phyloP scores from a whole-genome alignment of 2,797 vertebrate genomes.

The Clarias laeviceps region DNA sequence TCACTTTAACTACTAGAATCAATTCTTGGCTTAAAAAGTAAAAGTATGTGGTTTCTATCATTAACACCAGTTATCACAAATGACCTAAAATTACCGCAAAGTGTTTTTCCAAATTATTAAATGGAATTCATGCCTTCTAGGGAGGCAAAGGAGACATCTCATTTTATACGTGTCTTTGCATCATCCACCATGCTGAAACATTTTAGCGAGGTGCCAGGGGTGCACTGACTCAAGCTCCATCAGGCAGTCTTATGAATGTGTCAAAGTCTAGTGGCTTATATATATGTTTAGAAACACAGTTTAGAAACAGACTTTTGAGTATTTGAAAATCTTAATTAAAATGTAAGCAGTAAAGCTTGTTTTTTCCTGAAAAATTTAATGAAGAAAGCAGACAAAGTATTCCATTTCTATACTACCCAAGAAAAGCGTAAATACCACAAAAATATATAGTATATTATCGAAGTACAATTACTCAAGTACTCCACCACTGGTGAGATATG shows the following conservation, averaged over 20 bases:
- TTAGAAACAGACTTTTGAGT: not conserved
- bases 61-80: not conserved
- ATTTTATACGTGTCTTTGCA: not conserved
- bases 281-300: not conserved
- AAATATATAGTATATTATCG: not conserved
- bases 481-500: not conserved
- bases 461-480: not conserved
- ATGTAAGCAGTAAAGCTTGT: not conserved
- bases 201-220: not conserved
- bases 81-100: not conserved
- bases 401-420: not conserved
- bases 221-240: not conserved
- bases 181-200: slow-evolving; percentile 6
- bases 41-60: not conserved
- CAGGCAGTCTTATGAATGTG: not conserved
- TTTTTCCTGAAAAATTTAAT: not conserved
- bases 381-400: not conserved
- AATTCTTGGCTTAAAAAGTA: not conserved
- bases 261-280: not conserved
- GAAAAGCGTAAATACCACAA: not conserved
- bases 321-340: not conserved
- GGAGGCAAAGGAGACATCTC: not conserved
- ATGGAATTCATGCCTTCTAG: not conserved
- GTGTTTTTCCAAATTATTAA: not conserved
- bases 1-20: not conserved